These are phyloP conservation scores for Caenorhabditis japonica DNA, from an alignment of 2,888 invertebrate species.

Conservation along the genomic window DNA sequence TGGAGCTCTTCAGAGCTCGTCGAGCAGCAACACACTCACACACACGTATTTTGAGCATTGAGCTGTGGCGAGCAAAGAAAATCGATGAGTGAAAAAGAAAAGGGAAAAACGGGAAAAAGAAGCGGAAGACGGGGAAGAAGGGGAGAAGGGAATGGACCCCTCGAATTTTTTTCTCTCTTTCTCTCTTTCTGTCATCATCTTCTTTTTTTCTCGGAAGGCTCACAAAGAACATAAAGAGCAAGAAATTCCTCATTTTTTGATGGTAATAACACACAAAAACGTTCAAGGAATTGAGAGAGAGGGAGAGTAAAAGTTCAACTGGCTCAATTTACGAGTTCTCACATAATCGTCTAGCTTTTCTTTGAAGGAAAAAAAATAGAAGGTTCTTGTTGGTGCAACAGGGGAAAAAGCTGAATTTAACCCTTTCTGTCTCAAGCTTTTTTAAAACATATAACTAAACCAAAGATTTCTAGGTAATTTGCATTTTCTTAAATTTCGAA, in stretches of 20 bases:
- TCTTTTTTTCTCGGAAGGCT: slow-evolving; percentile 7
- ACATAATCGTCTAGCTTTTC: too few species aligned
- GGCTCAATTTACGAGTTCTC: too few species aligned
- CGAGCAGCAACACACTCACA: background rate
- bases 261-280: background rate
- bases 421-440: too few species aligned
- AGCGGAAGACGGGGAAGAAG: slow-evolving; percentile 16
- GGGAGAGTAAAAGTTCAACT: slow-evolving; percentile 4
- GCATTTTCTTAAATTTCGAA: too few species aligned
- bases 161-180: slow-evolving; percentile 4
- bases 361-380: too few species aligned
- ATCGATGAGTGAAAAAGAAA: slow-evolving; percentile 18
- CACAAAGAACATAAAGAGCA: too few species aligned
- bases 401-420: too few species aligned
- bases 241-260: background rate
- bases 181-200: slow-evolving; percentile 5
- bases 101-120: slow-evolving; percentile 11
- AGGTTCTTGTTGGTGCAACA: too few species aligned
- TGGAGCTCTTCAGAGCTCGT: too few species aligned
- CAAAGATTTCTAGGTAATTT: too few species aligned
- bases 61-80: slow-evolving; percentile 24
- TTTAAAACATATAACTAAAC: too few species aligned
- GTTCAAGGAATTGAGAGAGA: background rate
- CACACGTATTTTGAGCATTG: background rate
- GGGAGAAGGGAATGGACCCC: slow-evolving; percentile 16